Evolutionary conservation across 2,113 vertebrate genomes (phyloP).

Genomic region (Aegypius monachus): DNA sequence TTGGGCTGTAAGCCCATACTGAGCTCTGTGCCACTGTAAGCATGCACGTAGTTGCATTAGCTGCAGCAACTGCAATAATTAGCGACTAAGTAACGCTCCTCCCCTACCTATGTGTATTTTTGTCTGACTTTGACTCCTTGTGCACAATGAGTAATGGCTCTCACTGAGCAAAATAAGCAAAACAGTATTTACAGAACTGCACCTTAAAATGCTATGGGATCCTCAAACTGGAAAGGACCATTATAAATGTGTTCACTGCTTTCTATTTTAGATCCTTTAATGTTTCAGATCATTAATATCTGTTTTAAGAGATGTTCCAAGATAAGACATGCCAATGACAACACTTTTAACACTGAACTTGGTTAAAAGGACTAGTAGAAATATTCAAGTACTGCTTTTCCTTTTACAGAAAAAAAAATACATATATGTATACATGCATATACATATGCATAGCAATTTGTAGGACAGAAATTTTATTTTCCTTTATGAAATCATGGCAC

Average conservation of each 20-base stretch:
- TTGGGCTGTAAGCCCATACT: background rate
- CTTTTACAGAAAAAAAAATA: background rate
- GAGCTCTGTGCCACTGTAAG: background rate
- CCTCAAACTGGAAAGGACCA: background rate
- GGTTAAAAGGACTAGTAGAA: background rate
- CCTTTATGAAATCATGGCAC: background rate
- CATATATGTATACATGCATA: background rate
- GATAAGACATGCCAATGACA: background rate
- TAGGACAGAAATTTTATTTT: background rate
- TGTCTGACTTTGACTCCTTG: background rate
- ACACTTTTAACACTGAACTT: background rate
- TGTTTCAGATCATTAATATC: background rate
- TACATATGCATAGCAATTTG: background rate
- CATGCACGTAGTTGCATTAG: rapidly evolving
- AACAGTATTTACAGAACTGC: background rate
- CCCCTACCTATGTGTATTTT: background rate
- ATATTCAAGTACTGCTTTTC: background rate
- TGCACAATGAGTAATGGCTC: background rate
- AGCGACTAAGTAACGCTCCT: background rate
- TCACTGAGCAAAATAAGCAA: background rate
- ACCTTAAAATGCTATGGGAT: background rate
- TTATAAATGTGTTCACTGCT: background rate
- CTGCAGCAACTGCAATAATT: background rate
- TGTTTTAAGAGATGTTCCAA: background rate
- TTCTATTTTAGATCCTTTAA: background rate